Base-by-base conservation (phyloP, 2,797 vertebrate species). In the Galaxias olidus region DNA sequence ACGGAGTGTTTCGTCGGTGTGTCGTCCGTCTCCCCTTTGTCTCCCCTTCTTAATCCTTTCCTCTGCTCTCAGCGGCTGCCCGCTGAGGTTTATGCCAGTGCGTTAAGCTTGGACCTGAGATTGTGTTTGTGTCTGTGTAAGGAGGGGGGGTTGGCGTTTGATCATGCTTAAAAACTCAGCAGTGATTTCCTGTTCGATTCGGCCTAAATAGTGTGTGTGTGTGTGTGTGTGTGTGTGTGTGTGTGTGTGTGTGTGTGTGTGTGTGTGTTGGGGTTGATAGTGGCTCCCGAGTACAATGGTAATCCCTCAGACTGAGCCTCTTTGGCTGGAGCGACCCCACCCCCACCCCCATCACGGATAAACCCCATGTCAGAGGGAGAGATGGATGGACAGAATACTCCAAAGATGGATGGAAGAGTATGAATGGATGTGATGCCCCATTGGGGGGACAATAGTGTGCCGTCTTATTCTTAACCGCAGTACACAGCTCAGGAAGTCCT, bases 261-360 rank as follows among this genome's bases (percentile, higher is more conserved):
- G 12, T 51, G 60, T 42, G 40, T 43, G 60, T 45, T n/a, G 20
- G 15, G 47, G 46, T 49, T 15, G 10, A 15, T 40, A 61, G 40
- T n/a, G 53, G 53, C 20, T 19, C 41, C 41, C 42, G 46, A 77
- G 71, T 78, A 82, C 62, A 88, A 77, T 76, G 81, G 81, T 90
- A 90, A 90, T 90, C 89, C 81, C 74, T 78, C 78, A 82, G 84
- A 82, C 75, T 90, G 84, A 90, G 80, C 86, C 83, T 80, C 74
- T 88, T 46, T 80, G 49, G 62, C 61, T 41, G 5, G 48, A 42
- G 56, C 9, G 78, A 77, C 85, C 71, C 84, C 78, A 40, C 89
- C 85, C 71, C 84, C 78, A 40, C 89, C 89, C 84, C 71, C 75
- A 63, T 30, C 76, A 69, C 73, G 17, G 60, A 75, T 83, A 89